A percentile compares a stretch with the other conserved stretches of the same genome.
phyloP scores from a whole-genome alignment of 2,888 invertebrate genomes.

The Brachynemurus nebulosus region DNA sequence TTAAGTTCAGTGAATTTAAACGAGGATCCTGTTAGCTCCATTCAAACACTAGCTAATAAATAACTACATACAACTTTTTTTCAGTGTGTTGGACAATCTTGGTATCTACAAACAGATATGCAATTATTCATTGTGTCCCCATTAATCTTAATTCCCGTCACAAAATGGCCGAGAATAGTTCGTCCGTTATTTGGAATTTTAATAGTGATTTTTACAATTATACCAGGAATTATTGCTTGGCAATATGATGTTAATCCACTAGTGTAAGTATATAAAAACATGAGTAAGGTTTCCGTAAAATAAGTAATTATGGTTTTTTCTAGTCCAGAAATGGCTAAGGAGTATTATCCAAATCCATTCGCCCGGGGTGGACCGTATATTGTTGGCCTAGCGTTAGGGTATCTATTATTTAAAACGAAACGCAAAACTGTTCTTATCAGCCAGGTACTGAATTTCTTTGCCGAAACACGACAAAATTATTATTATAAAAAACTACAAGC shows the following conservation, averaged over 20 bases:
- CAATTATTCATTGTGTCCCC: slow-evolving; percentile 28
- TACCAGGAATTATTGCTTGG: slow-evolving; percentile 22
- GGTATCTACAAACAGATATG: slow-evolving; percentile 31
- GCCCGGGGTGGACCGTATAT: slow-evolving; percentile 16
- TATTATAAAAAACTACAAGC: background rate
- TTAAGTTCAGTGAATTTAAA: slow-evolving; percentile 23
- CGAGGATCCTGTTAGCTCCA: slow-evolving; percentile 1
- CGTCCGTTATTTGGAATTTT: slow-evolving; percentile 18
- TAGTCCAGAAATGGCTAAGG: background rate
- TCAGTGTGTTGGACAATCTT: slow-evolving; percentile 24
- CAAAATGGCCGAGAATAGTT: slow-evolving; percentile 19
- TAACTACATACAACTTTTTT: background rate
- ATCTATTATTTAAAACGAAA: slow-evolving; percentile 10
- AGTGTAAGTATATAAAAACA: background rate
- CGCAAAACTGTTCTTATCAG: background rate
- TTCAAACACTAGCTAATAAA: background rate
- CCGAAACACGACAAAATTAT: no score
- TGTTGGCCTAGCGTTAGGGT: slow-evolving; percentile 17
- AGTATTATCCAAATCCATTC: slow-evolving; percentile 14
- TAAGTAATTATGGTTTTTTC: no score
- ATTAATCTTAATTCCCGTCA: slow-evolving; percentile 25
- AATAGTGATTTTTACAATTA: slow-evolving; percentile 19
- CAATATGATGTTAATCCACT: slow-evolving; percentile 13
- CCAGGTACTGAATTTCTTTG: background rate
- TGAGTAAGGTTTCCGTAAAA: no score